Evolutionary conservation across 2,888 invertebrate species (phyloP), one percentile per base, ranked within the genome.

Genomic region (Dasysyrphus albostriatus): DNA sequence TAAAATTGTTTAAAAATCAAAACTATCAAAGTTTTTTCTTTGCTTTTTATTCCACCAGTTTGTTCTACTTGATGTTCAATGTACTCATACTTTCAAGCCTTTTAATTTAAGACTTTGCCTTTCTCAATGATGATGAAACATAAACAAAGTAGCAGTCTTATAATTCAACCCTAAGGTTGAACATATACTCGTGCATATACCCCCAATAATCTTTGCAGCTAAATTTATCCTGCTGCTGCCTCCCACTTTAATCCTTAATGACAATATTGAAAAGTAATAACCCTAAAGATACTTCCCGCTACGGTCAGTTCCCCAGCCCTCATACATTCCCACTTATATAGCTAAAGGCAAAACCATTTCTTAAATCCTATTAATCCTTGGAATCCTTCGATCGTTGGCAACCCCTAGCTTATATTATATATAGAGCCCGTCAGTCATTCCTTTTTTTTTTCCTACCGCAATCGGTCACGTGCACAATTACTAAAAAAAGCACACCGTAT

Each of bases 181-280:
- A 47, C 2, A 42, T 24, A 42, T 14, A 24, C 24, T 24, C 24
- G 3, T 24, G n/a, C n/a, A 24, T 24, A 24, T 3, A 19, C 39
- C 49, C 24, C 73, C 42, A 67, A 65, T 49, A 34, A 49, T 34
- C 37, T 29, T 54, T 54, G 32, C 9, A 34, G 9, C 37, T 39
- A 12, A 3, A 3, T 63, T 5, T 34, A 10, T 32, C 1, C n/a
- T 5, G 24, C 24, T 24, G 24, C 16, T 24, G 4, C 69, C 61
- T 19, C 29, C 61, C 34, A 56, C 58, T 49, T 67, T 49, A 92
- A 92, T 91, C 91, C 91, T 89, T 90, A 91, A 92, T 91, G 91
- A 92, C 92, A 92, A 92, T 92, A 92, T 92, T 92, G 92, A 92
- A 92, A 91, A 91, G 91, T 92, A 92, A 92, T 92, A 92, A 91